Conservation (phyloP, 2,797 vertebrate genomes). For the Mareca strepera region DNA sequence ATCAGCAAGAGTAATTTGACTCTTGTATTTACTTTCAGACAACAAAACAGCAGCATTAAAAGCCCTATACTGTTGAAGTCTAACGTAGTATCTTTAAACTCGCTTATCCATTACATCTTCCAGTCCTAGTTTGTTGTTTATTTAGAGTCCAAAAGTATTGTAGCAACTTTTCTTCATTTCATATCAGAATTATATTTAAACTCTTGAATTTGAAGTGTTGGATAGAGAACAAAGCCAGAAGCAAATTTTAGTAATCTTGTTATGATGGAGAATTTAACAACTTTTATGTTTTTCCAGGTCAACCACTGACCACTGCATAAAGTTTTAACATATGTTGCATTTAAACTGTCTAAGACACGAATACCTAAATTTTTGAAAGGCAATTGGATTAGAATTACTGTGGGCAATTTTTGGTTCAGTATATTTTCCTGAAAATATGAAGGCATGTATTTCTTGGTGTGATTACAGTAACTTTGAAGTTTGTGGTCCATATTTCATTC, state of each 20-base stretch:
- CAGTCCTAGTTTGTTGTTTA: neutral
- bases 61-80: neutral
- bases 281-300: neutral
- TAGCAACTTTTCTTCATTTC: neutral
- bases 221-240: neutral
- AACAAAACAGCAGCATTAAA: constrained; percentile 14
- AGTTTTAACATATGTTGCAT: neutral
- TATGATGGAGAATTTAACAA: neutral
- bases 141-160: neutral
- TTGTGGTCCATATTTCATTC: neutral
- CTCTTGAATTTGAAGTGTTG: neutral
- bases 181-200: neutral
- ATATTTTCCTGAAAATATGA: neutral
- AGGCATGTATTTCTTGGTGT: neutral
- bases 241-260: neutral
- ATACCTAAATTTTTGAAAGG: neutral
- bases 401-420: neutral
- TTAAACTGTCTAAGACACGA: neutral
- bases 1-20: constrained; percentile 19
- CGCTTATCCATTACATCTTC: neutral
- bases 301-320: neutral
- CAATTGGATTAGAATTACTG: neutral
- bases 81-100: neutral
- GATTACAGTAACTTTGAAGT: neutral
- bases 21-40: neutral